Percentiles rank a stretch among this genome's conserved stretches.
These are phyloP conservation scores for Luscinia megarhynchos DNA, from an alignment of 2,797 vertebrate species.

Conservation along the genomic window DNA sequence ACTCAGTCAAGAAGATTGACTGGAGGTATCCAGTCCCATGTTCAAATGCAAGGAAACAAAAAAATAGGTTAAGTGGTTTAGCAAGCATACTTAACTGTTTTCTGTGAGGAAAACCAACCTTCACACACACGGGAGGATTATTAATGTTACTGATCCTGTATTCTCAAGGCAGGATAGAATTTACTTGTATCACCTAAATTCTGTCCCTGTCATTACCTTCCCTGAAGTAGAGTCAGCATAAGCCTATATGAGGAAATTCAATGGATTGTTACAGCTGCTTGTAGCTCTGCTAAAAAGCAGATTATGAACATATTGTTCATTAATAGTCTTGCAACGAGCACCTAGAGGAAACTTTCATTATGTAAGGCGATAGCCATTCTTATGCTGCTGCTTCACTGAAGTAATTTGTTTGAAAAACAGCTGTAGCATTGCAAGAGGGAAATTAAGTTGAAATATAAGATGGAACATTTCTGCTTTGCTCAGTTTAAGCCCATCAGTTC, in stretches of 20 bases:
- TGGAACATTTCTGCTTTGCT: background rate
- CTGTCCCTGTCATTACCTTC: background rate
- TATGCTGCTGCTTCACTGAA: background rate
- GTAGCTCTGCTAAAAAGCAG: background rate
- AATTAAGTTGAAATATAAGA: background rate
- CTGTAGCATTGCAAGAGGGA: background rate
- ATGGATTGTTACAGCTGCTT: background rate
- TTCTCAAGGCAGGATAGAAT: background rate
- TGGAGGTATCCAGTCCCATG: background rate
- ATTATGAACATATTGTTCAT: slow-evolving; percentile 1
- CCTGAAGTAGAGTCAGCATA: background rate
- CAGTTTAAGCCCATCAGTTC: background rate
- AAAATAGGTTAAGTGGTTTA: background rate
- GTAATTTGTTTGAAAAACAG: background rate
- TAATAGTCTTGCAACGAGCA: background rate
- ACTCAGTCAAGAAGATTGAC: background rate
- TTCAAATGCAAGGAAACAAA: background rate
- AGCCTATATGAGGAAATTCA: background rate
- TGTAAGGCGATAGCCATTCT: slow-evolving; percentile 18
- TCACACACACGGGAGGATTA: accelerated
- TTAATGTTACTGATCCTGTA: background rate
- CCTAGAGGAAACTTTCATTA: slow-evolving; percentile 54
- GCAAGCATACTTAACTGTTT: background rate
- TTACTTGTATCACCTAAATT: background rate
- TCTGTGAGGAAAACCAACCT: background rate